A percentile compares a stretch with the other conserved stretches of the same genome.
phyloP scores from a whole-genome alignment of 2,888 invertebrate genomes.

The Nipponacmea schrenckii region DNA sequence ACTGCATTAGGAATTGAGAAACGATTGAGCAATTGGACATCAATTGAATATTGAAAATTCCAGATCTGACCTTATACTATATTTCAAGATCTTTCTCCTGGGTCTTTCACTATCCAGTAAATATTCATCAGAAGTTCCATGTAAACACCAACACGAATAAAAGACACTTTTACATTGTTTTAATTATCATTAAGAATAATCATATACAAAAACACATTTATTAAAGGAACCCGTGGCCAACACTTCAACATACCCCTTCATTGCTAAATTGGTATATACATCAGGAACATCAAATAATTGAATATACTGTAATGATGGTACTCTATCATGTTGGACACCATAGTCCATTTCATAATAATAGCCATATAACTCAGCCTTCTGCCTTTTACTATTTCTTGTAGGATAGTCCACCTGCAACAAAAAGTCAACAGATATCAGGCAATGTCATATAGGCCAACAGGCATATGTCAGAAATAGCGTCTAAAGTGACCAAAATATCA shows the following conservation, averaged over 20 bases:
- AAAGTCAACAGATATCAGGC: background rate
- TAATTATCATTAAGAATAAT: conserved; percentile 27
- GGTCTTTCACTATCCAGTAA: no score
- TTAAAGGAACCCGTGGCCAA: conserved; percentile 36
- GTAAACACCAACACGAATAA: background rate
- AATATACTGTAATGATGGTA: conserved; percentile 48
- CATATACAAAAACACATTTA: conserved; percentile 45
- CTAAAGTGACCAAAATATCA: no score
- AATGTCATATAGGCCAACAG: no score
- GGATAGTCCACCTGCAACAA: conserved; percentile 48
- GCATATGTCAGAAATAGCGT: no score
- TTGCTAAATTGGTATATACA: conserved; percentile 33
- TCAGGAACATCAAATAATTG: conserved; percentile 52
- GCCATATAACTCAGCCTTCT: conserved; percentile 36
- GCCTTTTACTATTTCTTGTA: conserved; percentile 33
- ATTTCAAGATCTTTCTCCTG: no score
- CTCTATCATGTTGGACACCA: conserved; percentile 43
- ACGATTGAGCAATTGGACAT: no score
- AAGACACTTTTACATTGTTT: background rate
- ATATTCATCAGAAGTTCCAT: background rate
- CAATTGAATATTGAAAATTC: no score
- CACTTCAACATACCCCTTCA: conserved; percentile 47
- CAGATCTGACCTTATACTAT: no score
- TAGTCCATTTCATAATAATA: conserved; percentile 58
- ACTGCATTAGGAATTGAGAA: no score